A percentile compares a stretch with the other conserved stretches of the same genome.
Evolutionary conservation across 2,888 invertebrate species (phyloP).

Genomic region (Galeruca laticollis): DNA sequence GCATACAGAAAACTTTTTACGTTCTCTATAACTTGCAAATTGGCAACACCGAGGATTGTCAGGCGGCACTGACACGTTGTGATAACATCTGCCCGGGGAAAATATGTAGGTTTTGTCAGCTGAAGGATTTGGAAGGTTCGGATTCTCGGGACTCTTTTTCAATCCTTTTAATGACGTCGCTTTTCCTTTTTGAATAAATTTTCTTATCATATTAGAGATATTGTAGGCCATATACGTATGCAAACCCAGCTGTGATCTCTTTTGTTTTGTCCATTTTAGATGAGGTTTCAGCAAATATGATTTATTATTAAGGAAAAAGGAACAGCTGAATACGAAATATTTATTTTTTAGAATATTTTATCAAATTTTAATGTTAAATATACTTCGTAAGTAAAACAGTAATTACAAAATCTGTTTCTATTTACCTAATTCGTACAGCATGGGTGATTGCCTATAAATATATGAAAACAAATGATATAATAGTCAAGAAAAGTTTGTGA

Average conservation of each 20-base stretch:
- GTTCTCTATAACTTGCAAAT: not conserved
- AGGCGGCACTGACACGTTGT: constrained; percentile 20
- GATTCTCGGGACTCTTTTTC: constrained; percentile 24
- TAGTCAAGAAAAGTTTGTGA: too few species aligned
- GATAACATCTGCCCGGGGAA: constrained; percentile 27
- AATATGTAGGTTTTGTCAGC: constrained; percentile 29
- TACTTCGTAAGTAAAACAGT: too few species aligned
- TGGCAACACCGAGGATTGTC: constrained; percentile 15
- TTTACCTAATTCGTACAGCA: too few species aligned
- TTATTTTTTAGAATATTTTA: too few species aligned
- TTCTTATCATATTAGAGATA: constrained; percentile 19
- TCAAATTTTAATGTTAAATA: too few species aligned
- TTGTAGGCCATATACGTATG: constrained; percentile 15
- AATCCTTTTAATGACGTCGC: constrained; percentile 25
- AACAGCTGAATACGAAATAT: not conserved
- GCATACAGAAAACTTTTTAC: not conserved
- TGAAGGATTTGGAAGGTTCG: constrained; percentile 26
- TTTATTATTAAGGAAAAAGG: not conserved
- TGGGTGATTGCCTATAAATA: too few species aligned
- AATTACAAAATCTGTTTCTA: too few species aligned
- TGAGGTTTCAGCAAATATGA: not conserved
- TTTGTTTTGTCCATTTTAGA: not conserved
- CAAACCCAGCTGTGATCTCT: not conserved
- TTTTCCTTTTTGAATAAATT: constrained; percentile 22
- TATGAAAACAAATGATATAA: too few species aligned